These are phyloP conservation scores for Uropetala carovei DNA, from an alignment of 2,888 invertebrate genomes.

Conservation along the genomic window DNA sequence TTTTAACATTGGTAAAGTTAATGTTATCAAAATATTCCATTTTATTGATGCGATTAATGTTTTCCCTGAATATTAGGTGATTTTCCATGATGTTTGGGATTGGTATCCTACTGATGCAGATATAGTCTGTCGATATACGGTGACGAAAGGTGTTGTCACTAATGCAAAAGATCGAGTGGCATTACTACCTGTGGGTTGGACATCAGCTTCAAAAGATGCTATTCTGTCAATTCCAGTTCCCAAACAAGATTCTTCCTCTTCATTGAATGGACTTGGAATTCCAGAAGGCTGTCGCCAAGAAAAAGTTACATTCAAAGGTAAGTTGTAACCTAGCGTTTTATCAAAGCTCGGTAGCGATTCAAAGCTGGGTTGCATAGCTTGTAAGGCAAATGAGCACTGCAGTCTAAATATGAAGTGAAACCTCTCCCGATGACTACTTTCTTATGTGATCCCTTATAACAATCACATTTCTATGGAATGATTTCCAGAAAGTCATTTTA, in stretches of 20 bases:
- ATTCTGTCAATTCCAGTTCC: conserved; percentile 24
- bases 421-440: too few relatives aligned
- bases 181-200: conserved; percentile 68
- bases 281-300: conserved; percentile 42
- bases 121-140: conserved; percentile 68
- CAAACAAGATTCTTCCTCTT: background rate
- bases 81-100: conserved; percentile 68
- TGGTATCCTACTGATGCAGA: conserved; percentile 69
- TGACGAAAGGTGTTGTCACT: conserved; percentile 67
- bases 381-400: too few relatives aligned
- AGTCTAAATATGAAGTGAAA: too few relatives aligned
- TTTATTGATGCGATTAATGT: background rate
- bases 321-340: background rate
- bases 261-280: background rate
- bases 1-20: background rate
- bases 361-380: background rate
- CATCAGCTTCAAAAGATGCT: conserved; percentile 55
- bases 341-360: background rate
- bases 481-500: too few relatives aligned
- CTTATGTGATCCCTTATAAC: too few relatives aligned
- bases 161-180: conserved; percentile 67
- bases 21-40: background rate
- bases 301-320: conserved; percentile 68
- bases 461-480: too few relatives aligned
- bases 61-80: conserved; percentile 66